These are phyloP conservation scores for Phylloscopus whistleri DNA, from an alignment of 2,113 vertebrate genomes.

Conservation along the genomic window DNA sequence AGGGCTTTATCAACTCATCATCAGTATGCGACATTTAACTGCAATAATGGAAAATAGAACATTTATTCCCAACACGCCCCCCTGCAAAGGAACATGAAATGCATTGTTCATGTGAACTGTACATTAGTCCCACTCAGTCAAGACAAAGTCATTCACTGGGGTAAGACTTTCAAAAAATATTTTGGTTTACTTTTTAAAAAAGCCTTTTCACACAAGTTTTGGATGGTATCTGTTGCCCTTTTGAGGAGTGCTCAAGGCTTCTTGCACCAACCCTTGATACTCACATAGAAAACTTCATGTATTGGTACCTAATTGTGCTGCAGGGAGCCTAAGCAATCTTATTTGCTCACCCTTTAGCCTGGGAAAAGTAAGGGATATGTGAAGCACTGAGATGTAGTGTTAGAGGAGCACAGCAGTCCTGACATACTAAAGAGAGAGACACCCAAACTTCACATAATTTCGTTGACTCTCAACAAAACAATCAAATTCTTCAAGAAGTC, in stretches of 20 bases:
- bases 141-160: not conserved
- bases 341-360: not conserved
- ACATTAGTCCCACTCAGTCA: not conserved
- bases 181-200: not conserved
- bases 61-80: not conserved
- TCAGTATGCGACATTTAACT: not conserved
- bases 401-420: not conserved
- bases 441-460: not conserved
- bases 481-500: not conserved
- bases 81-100: not conserved
- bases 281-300: accelerated
- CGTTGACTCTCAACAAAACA: not conserved
- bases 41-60: not conserved
- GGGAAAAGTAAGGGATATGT: not conserved
- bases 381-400: not conserved
- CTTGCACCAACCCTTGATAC: not conserved
- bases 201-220: not conserved
- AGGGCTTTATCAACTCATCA: not conserved
- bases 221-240: not conserved
- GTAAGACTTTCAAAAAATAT: not conserved
- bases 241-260: not conserved
- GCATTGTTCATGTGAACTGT: not conserved
- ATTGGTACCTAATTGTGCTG: not conserved
- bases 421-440: not conserved
- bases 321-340: not conserved